These are phyloP conservation scores for Lithobates pipiens DNA, from an alignment of 2,797 vertebrate genomes.

Conservation along the genomic window DNA sequence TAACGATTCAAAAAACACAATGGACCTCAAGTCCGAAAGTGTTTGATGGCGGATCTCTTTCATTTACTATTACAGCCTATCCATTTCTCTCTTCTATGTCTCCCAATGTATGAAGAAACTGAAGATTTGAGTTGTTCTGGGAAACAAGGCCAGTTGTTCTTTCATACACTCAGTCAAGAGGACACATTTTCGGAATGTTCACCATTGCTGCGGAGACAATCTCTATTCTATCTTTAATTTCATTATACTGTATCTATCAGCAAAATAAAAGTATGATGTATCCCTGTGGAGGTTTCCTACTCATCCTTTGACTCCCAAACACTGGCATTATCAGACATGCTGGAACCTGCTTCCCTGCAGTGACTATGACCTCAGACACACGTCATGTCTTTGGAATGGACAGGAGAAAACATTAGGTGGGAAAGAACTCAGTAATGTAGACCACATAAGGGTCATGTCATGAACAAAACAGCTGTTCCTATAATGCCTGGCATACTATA, in stretches of 20 bases:
- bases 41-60: no score
- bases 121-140: no score
- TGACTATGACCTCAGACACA: neutral
- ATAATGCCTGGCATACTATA: slow-evolving; percentile 6
- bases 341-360: slow-evolving; percentile 35
- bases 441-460: neutral
- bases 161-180: no score
- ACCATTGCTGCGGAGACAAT: no score
- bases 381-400: slow-evolving; percentile 23
- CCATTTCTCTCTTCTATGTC: no score
- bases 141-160: no score
- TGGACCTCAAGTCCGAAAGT: no score
- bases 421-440: slow-evolving; percentile 39
- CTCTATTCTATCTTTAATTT: neutral
- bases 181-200: no score
- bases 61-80: no score
- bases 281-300: neutral
- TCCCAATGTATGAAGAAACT: no score
- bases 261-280: no score
- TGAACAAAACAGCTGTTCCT: slow-evolving; percentile 29
- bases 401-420: slow-evolving; percentile 14
- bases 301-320: neutral
- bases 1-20: no score
- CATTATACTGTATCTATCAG: neutral
- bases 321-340: neutral